A percentile compares a stretch with the other conserved stretches of the same genome.
phyloP scores from a whole-genome alignment of 2,888 invertebrate species.

The Orchesella flavescens region DNA sequence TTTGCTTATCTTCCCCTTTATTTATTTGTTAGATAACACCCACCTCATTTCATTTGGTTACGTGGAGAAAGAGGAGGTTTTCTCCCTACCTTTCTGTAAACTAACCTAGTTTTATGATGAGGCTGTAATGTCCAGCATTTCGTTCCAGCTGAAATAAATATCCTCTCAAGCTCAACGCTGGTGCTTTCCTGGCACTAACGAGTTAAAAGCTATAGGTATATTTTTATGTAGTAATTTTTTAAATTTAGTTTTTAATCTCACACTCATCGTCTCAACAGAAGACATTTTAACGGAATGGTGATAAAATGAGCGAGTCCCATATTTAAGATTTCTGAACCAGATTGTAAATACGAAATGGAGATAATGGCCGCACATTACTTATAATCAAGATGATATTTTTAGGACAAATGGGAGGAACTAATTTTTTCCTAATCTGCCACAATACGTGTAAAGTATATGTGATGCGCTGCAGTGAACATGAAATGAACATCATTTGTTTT shows the following conservation, averaged over 20 bases:
- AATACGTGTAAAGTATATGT: not conserved
- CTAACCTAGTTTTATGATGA: conserved; percentile 62
- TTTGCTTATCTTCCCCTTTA: conserved; percentile 39
- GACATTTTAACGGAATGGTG: conserved; percentile 25
- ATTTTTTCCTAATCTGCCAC: conserved; percentile 8
- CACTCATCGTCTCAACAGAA: not conserved
- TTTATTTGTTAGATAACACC: conserved; percentile 58
- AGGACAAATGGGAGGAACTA: conserved; percentile 41
- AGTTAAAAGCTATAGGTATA: not conserved
- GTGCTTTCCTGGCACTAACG: not conserved
- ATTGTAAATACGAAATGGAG: conserved; percentile 45
- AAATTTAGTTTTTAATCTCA: too few relatives aligned
- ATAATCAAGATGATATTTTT: conserved; percentile 54
- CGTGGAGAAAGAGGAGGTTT: conserved; percentile 45
- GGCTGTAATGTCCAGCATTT: conserved; percentile 1
- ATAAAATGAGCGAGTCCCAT: not conserved
- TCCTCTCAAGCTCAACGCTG: too few relatives aligned
- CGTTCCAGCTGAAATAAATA: too few relatives aligned
- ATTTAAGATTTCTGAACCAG: conserved; percentile 44
- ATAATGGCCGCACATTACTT: conserved; percentile 43
- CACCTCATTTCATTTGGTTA: conserved; percentile 58
- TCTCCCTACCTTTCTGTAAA: conserved; percentile 41
- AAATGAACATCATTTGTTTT: not conserved
- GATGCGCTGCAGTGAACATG: too few relatives aligned
- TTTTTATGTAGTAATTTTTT: too few relatives aligned